Conservation (phyloP, 2,888 invertebrate species). For the Lymantria dispar region DNA sequence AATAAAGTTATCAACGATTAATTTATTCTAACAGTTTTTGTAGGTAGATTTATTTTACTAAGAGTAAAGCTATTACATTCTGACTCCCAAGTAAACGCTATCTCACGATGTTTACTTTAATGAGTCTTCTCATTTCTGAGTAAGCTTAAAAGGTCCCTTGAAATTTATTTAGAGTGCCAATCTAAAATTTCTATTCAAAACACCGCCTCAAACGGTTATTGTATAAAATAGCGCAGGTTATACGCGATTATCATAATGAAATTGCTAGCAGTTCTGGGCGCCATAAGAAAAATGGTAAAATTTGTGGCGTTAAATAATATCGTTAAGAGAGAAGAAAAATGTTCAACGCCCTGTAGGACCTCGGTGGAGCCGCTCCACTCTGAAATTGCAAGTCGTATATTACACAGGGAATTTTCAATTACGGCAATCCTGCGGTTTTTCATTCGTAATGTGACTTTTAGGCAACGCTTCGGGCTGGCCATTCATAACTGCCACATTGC, state of each 20-base stretch:
- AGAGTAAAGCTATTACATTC: constrained; percentile 22
- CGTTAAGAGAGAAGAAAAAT: constrained; percentile 77
- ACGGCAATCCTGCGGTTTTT: constrained; percentile 80
- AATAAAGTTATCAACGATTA: constrained; percentile 9
- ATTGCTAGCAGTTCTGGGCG: constrained; percentile 63
- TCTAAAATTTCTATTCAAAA: constrained; percentile 47
- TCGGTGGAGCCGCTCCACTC: constrained; percentile 50
- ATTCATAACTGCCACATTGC: constrained; percentile 61
- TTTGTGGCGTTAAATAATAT: constrained; percentile 80
- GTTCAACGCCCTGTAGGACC: constrained; percentile 63
- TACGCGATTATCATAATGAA: constrained; percentile 78
- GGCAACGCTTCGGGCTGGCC: constrained; percentile 67
- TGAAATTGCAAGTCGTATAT: constrained; percentile 81
- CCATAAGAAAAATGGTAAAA: constrained; percentile 73
- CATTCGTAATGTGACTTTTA: constrained; percentile 80
- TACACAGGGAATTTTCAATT: constrained; percentile 82
- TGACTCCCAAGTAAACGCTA: constrained; percentile 27
- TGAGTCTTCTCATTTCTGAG: constrained; percentile 21
- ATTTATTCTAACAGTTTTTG: constrained; percentile 1
- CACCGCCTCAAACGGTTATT: constrained; percentile 40
- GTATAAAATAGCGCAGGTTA: constrained; percentile 55
- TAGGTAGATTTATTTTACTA: constrained; percentile 1
- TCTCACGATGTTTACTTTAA: constrained; percentile 29
- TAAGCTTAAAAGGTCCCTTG: constrained; percentile 26
- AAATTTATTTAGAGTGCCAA: constrained; percentile 36